Evolutionary conservation across 92 coral and sea anemone species (phyloP).

Genomic region (Palythoa caribaeorum): DNA sequence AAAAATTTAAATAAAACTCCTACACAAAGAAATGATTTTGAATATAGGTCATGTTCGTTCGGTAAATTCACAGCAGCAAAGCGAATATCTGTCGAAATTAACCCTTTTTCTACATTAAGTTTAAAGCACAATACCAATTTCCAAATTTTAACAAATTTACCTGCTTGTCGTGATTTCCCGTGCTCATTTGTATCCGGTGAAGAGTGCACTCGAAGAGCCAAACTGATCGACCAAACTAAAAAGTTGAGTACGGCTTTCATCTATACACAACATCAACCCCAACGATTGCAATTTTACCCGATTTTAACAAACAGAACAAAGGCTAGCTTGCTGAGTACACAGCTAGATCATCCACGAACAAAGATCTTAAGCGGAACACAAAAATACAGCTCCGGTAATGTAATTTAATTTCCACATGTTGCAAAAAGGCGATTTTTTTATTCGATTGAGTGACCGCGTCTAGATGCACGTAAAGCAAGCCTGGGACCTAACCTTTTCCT

Average conservation of each 20-base stretch:
- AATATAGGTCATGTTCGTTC: not conserved
- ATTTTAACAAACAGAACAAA: not conserved
- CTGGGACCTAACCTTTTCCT: slow-evolving; percentile 27
- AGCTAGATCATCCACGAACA: not conserved
- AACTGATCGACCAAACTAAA: slow-evolving; percentile 25
- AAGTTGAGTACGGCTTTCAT: slow-evolving; percentile 33
- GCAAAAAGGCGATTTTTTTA: slow-evolving; percentile 2
- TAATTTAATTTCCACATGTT: slow-evolving; percentile 36
- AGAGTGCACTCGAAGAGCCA: slow-evolving; percentile 20
- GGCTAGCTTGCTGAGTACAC: not conserved
- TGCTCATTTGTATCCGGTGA: slow-evolving; percentile 22
- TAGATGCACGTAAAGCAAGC: not conserved
- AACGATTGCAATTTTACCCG: slow-evolving; percentile 1
- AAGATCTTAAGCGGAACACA: not conserved
- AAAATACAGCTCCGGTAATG: slow-evolving; percentile 12
- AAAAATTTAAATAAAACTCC: not conserved
- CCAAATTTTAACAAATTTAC: not conserved
- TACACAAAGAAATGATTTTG: slow-evolving; percentile 6
- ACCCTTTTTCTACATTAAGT: not conserved
- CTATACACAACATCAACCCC: slow-evolving; percentile 25
- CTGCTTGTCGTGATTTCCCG: slow-evolving; percentile 3
- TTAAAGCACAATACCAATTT: not conserved
- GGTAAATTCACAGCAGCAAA: not conserved
- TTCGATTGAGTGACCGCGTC: slow-evolving; percentile 23
- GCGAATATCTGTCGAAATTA: not conserved